Percentiles rank a stretch among this genome's conserved stretches.
phyloP scores from a whole-genome alignment of 2,797 vertebrate species.

The Gadopsis marmoratus region DNA sequence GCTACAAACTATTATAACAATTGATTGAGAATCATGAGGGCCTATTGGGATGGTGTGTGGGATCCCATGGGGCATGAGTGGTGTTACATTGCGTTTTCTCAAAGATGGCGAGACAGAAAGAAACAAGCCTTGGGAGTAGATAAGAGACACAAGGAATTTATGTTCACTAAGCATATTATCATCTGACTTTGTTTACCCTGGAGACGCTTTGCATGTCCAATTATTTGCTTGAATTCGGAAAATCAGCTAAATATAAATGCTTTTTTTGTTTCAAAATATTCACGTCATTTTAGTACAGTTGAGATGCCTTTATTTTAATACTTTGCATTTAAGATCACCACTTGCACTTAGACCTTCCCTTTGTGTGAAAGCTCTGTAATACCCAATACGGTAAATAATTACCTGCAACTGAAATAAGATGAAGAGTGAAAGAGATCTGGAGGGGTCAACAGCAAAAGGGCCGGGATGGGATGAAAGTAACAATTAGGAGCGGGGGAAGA shows the following conservation, averaged over 20 bases:
- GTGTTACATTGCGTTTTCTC: neutral
- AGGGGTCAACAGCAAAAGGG: neutral
- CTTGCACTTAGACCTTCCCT: neutral
- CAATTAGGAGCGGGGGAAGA: neutral
- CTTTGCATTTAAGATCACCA: neutral
- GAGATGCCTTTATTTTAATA: neutral
- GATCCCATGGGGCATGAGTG: constrained; percentile 7
- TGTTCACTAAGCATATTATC: neutral
- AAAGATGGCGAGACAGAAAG: constrained; percentile 1
- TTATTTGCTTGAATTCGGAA: neutral
- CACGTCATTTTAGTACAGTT: neutral
- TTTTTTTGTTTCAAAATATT: neutral
- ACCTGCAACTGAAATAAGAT: neutral
- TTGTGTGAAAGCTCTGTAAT: neutral
- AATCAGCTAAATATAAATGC: neutral
- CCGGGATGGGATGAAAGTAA: constrained; percentile 5
- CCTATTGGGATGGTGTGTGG: constrained; percentile 6
- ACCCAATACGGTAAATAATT: neutral
- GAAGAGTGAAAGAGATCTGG: neutral
- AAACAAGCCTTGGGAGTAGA: neutral
- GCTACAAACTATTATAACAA: constrained; percentile 16
- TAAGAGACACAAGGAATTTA: neutral
- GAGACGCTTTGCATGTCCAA: neutral
- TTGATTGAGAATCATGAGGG: constrained; percentile 15
- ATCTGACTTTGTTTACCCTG: constrained; percentile 19